Conservation (phyloP, 2,888 invertebrate genomes). For the Labia minor region DNA sequence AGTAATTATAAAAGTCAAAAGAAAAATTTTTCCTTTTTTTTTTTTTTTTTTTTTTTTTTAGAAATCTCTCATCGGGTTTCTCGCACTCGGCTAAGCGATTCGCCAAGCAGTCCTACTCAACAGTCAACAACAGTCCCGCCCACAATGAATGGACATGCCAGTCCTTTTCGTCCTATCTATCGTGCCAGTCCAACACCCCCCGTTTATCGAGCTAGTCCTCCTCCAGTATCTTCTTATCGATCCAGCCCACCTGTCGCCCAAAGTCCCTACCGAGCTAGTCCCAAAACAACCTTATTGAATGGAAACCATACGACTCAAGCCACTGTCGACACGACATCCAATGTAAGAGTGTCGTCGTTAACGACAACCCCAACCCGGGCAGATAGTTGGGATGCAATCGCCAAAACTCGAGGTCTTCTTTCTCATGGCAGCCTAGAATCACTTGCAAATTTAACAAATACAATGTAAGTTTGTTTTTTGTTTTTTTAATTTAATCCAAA, state of each 20-base stretch:
- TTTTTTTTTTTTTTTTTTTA: neutral
- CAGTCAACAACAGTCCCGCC: neutral
- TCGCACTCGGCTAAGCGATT: neutral
- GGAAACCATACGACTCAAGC: conserved; percentile 21
- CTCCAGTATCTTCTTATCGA: neutral
- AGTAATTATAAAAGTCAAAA: too few species aligned
- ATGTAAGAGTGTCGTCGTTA: conserved; percentile 29
- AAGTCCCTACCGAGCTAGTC: conserved; percentile 18
- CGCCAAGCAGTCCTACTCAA: neutral
- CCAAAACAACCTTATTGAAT: conserved; percentile 21
- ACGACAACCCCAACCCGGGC: conserved; percentile 38
- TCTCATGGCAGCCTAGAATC: conserved; percentile 56
- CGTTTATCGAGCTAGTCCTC: neutral
- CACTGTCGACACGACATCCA: conserved; percentile 30
- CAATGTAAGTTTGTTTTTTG: neutral
- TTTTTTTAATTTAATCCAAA: too few species aligned
- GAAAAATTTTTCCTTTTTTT: too few species aligned
- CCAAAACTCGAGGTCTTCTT: conserved; percentile 60
- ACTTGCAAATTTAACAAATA: conserved; percentile 49
- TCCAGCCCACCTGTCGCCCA: neutral
- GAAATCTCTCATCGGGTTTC: neutral
- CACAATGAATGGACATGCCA: neutral
- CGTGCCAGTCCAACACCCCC: conserved; percentile 1
- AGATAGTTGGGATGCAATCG: conserved; percentile 74
- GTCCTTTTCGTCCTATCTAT: neutral